Evolutionary conservation across 2,888 invertebrate species (phyloP), one percentile per base, ranked within the genome.

Genomic region (Elegia similella): DNA sequence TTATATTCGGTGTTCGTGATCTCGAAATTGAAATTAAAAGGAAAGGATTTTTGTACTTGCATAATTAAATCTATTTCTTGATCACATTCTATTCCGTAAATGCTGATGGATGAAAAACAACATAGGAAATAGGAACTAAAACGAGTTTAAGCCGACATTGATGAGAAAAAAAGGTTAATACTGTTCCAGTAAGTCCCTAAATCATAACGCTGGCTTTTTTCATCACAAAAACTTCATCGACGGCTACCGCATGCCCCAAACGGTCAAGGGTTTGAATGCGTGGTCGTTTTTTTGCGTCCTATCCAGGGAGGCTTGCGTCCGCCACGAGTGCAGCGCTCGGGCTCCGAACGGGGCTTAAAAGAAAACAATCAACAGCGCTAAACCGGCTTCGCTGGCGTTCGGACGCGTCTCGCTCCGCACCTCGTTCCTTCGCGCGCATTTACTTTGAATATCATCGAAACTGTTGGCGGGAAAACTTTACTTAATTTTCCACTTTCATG

Each of bases 341-440:
- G 58, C 61, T 63, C 65, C 65, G 61, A 58, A 44, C 58, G 61
- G 68, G 70, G 76, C 80, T 83, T 78, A 84, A 87, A 89, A 88
- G 86, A 88, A 86, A 89, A 87, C 82, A 80, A 80, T 69, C 78
- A 68, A 68, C 86, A 86, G 82, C 86, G 77, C 69, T 64, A 67
- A 84, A 86, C 89, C 88, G 88, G 88, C 90, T 88, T 82, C 74
- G 78, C 72, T 75, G 66, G 82, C 69, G 84, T 80, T 73, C 75
- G 76, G 86, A 86, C 88, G 90, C 82, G 77, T 72, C 72, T 72
- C 59, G 65, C 56, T 56, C 59, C 59, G 50, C 16, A 50, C 17
- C 13, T 66, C 68, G 57, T 38, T 38, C 60, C 55, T 60, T 67
- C 63, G 64, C 61, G 63, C 64, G 32, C 34, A 52, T 58, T 62